Evolutionary conservation across 2,113 vertebrate species (phyloP).

Genomic region (Genyomyrus donnyi): DNA sequence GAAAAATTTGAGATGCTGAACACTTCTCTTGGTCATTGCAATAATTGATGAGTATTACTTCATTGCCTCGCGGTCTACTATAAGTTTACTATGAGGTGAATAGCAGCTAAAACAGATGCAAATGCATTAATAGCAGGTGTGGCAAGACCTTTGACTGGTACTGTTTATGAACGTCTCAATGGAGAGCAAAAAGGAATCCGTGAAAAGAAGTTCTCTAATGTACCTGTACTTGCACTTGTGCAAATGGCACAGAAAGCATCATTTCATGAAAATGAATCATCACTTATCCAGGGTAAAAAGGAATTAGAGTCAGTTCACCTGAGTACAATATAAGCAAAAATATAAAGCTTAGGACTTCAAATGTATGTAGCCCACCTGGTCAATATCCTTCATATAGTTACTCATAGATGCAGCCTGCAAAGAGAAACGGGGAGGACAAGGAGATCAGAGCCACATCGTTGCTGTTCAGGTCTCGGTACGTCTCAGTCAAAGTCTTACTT

Average conservation of each 20-base stretch:
- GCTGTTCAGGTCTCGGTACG: not conserved
- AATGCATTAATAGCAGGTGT: not conserved
- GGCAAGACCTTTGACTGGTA: not conserved
- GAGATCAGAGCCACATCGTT: not conserved
- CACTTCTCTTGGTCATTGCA: not conserved
- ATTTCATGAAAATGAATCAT: not conserved
- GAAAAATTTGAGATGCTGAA: not conserved
- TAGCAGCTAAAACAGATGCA: not conserved
- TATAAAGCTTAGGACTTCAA: not conserved
- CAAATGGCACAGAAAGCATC: not conserved
- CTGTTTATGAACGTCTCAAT: not conserved
- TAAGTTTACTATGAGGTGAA: not conserved
- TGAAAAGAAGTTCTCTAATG: not conserved
- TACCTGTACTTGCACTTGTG: not conserved
- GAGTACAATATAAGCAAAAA: not conserved
- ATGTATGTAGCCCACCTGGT: slow-evolving; percentile 44
- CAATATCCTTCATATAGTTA: slow-evolving; percentile 53
- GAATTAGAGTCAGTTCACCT: slow-evolving; percentile 16
- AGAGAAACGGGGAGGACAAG: not conserved
- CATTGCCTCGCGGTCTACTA: not conserved
- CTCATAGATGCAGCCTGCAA: slow-evolving; percentile 42
- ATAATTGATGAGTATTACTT: not conserved
- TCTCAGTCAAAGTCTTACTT: slow-evolving; percentile 61
- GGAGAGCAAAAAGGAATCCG: not conserved
- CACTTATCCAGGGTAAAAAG: not conserved